Conservation (phyloP, 1,140 invertebrate genomes). For the Lordiphosa stackelbergi region DNA sequence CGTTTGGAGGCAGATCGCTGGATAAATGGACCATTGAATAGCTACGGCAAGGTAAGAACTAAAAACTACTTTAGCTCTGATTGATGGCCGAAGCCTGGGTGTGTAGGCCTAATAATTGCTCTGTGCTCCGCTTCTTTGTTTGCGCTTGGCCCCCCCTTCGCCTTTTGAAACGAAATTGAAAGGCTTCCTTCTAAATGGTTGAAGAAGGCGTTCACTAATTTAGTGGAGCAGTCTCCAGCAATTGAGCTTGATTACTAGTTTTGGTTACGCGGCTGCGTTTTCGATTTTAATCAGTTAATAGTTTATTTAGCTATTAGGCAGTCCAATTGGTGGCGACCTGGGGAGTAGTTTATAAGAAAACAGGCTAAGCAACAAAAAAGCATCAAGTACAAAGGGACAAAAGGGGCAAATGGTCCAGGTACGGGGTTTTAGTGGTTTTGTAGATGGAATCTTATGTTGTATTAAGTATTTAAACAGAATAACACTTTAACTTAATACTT, state of each 20-base stretch:
- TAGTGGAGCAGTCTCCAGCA: conserved; percentile 36
- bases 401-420: too few relatives aligned
- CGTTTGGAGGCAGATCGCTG: conserved; percentile 77
- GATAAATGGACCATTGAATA: conserved; percentile 76
- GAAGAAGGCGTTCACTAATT: conserved; percentile 62
- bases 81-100: conserved; percentile 38
- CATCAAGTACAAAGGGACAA: not conserved
- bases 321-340: not conserved
- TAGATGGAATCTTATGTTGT: too few relatives aligned
- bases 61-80: conserved; percentile 28
- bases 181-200: conserved; percentile 43
- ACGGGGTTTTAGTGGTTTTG: too few relatives aligned
- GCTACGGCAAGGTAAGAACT: conserved; percentile 75
- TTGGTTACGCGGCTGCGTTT: conserved; percentile 28
- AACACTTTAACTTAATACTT: too few relatives aligned
- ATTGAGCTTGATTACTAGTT: conserved; percentile 60
- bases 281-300: conserved; percentile 72
- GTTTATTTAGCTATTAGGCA: conserved; percentile 62
- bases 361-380: not conserved
- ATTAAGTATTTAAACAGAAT: too few relatives aligned
- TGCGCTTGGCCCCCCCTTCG: conserved; percentile 30
- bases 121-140: conserved; percentile 37
- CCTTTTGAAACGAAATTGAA: conserved; percentile 62
- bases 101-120: conserved; percentile 46
- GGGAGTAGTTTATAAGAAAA: conserved; percentile 1